Base-by-base conservation (phyloP, 2,113 vertebrate genomes). In the Nematolebias whitei region DNA sequence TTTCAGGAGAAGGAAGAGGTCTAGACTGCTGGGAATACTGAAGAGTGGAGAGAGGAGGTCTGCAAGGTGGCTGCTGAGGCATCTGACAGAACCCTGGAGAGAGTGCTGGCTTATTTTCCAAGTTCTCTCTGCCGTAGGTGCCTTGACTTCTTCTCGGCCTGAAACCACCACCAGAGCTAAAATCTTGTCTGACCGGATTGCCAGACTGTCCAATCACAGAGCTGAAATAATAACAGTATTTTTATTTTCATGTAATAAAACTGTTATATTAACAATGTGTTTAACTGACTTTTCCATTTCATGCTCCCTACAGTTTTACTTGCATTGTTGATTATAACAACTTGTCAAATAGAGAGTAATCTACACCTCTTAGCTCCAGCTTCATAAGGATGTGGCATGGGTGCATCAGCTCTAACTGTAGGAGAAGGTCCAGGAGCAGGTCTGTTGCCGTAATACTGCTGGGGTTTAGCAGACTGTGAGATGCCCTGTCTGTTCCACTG, bases 331-430 rank as follows among this genome's bases (percentile, higher is more conserved):
- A 10, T 14, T 35, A 23, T 58, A 12, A 38, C 9, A 32, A 53
- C 39, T 20, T 10, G 24, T 23, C 23, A 20, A 10, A 15, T 1
- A 43, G 18, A 29, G 2, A 51, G 2, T 7, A 12, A 44, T 71
- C n/a, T 22, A 40, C 82, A 93, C 92, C 86, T 79, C 48, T 29
- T 76, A 38, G 68, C 81, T 61, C 24, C 82, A 70, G 23, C 12
- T 74, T 90, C 92, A 57, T 90, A 84, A 5, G 88, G 91, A 43
- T 92, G 86, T 63, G 85, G 15, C 24, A 83, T 4, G 22, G 82
- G 72, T 68, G 78, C 19, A 49, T 65, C 81, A 29, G 66, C 38
- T 79, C 64, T 85, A 43, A 23, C 52, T 50, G 65, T 16, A 70
- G 74, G 55, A 8, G 62, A 67, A 20, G 85, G 78, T 71, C 74